phyloP scores from a whole-genome alignment of 2,888 invertebrate genomes.

The Actias luna region DNA sequence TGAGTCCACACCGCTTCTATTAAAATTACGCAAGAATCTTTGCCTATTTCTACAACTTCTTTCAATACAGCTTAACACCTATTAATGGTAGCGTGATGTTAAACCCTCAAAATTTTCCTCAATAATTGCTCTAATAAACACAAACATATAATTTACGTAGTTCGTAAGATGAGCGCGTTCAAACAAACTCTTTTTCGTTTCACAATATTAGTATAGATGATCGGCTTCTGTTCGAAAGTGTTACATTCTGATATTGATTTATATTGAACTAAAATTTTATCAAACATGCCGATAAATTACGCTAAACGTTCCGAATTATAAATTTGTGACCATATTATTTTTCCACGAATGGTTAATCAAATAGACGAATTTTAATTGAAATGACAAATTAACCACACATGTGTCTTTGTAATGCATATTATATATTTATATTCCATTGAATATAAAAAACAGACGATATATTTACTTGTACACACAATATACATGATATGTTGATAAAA shows the following conservation, averaged over 20 bases:
- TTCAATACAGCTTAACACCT: too few species aligned
- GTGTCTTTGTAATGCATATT: neutral
- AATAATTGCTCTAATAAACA: too few species aligned
- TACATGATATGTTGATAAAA: too few species aligned
- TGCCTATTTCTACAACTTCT: too few species aligned
- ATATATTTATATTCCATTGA: neutral
- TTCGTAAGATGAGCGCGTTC: too few species aligned
- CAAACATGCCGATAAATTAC: neutral
- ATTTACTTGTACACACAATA: neutral
- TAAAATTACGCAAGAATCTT: too few species aligned
- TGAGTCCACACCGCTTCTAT: too few species aligned
- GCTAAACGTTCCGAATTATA: neutral
- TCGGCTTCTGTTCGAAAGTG: conserved; percentile 5
- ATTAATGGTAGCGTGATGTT: too few species aligned
- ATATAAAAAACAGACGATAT: neutral
- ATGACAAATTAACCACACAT: neutral
- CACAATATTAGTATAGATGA: too few species aligned
- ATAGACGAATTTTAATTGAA: neutral
- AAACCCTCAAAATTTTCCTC: too few species aligned
- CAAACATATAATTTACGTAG: too few species aligned
- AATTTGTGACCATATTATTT: neutral
- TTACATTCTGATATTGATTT: neutral
- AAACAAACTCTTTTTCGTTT: too few species aligned
- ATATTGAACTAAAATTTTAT: neutral
- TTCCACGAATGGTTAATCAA: neutral